Evolutionary conservation across 1,140 invertebrate genomes (phyloP).

Genomic region (Pseudomyrmex gracilis): DNA sequence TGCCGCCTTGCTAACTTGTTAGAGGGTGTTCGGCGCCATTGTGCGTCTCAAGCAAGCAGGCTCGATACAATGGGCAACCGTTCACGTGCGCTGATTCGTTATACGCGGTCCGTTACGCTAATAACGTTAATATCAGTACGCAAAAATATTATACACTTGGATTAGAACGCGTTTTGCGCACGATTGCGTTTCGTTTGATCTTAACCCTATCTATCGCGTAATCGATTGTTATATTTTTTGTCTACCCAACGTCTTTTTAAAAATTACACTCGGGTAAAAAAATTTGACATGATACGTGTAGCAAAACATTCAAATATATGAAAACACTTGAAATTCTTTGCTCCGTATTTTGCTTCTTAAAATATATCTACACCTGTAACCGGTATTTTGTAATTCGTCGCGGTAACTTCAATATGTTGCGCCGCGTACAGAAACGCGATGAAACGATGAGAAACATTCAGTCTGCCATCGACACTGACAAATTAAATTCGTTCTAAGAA

Average conservation of each 20-base stretch:
- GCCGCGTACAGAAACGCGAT: constrained; percentile 11
- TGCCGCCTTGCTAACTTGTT: constrained; percentile 63
- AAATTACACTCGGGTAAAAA: background rate
- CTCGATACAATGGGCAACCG: constrained; percentile 61
- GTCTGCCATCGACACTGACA: constrained; percentile 80
- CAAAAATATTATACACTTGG: constrained; percentile 37
- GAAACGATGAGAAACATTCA: constrained; percentile 78
- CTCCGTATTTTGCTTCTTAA: too few relatives aligned
- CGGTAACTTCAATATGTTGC: constrained; percentile 30
- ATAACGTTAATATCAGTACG: constrained; percentile 66
- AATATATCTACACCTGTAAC: too few relatives aligned
- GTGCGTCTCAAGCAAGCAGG: constrained; percentile 55
- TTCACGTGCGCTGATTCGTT: constrained; percentile 56
- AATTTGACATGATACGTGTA: too few relatives aligned
- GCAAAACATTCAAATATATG: background rate
- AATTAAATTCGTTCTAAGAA: constrained; percentile 74
- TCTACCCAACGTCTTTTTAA: background rate
- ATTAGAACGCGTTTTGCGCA: background rate
- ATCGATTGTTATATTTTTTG: background rate
- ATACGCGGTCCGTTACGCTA: constrained; percentile 54
- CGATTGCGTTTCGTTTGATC: constrained; percentile 8
- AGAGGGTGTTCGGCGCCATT: constrained; percentile 64
- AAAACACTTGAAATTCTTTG: background rate
- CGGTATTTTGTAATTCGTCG: constrained; percentile 53
- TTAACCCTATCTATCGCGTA: background rate